Conservation (phyloP, 2,797 vertebrate species). For the Pempheris klunzingeri region DNA sequence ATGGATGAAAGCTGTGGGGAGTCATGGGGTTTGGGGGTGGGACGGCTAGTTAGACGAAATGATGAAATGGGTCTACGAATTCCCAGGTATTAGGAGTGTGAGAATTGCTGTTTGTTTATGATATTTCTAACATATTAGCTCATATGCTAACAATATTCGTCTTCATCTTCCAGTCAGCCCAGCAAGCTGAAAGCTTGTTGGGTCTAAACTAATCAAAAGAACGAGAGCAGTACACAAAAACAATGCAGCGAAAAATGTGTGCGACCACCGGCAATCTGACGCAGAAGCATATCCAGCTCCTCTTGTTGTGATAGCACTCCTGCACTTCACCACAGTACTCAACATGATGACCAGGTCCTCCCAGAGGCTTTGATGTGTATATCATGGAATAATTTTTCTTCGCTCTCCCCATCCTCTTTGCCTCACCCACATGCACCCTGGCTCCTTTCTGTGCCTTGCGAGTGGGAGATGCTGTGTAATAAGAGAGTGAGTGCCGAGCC, state of each 20-base stretch:
- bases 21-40: conserved; percentile 11
- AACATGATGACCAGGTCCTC: conserved; percentile 50
- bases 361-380: conserved; percentile 75
- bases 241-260: not conserved
- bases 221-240: not conserved
- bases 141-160: not conserved
- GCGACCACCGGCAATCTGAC: not conserved
- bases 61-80: conserved; percentile 26
- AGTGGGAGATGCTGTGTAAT: conserved; percentile 78
- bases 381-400: conserved; percentile 68
- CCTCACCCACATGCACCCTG: conserved; percentile 67
- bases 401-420: conserved; percentile 48
- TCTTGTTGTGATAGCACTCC: conserved; percentile 24
- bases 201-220: not conserved
- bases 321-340: conserved; percentile 43
- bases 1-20: conserved; percentile 57
- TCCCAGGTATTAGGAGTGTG: not conserved
- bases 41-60: conserved; percentile 5
- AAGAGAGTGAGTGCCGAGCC: conserved; percentile 77
- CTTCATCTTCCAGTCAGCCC: not conserved
- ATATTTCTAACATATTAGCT: not conserved
- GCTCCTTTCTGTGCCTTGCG: conserved; percentile 67
- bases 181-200: conserved; percentile 4
- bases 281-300: conserved; percentile 13
- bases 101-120: not conserved